A percentile compares a stretch with the other conserved stretches of the same genome.
Conservation (phyloP, 2,888 invertebrate genomes). For the Athalia circularis region DNA sequence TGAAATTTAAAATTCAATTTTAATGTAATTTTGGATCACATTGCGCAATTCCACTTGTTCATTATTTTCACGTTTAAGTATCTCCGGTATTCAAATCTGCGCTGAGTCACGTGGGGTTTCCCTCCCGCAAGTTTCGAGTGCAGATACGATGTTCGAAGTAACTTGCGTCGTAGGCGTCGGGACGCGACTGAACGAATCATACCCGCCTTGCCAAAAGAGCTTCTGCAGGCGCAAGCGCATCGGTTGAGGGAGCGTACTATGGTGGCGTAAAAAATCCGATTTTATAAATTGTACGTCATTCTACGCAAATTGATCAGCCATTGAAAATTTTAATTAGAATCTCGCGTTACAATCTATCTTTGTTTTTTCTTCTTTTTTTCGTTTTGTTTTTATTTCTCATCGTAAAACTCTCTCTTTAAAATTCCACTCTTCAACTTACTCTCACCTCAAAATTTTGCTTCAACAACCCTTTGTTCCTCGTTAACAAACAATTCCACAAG, state of each 20-base stretch:
- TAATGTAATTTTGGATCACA: neutral
- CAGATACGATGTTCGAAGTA: conserved; percentile 45
- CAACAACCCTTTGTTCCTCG: conserved; percentile 35
- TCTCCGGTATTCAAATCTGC: neutral
- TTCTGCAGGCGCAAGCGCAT: conserved; percentile 59
- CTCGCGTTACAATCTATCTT: conserved; percentile 49
- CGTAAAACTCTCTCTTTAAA: neutral
- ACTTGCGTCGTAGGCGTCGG: conserved; percentile 58
- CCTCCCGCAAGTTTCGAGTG: conserved; percentile 26
- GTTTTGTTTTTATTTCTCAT: neutral
- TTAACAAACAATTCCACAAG: conserved; percentile 41
- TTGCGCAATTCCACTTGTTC: neutral
- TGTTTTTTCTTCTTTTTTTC: neutral
- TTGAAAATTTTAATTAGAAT: conserved; percentile 41
- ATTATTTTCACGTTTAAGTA: neutral
- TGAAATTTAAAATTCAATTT: too few species aligned
- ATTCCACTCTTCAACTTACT: conserved; percentile 3
- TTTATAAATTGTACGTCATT: conserved; percentile 65
- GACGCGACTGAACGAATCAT: conserved; percentile 61
- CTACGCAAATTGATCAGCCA: conserved; percentile 46
- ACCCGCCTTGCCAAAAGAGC: conserved; percentile 57
- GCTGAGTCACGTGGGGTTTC: conserved; percentile 52
- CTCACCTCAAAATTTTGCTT: conserved; percentile 16
- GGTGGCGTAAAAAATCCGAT: conserved; percentile 22
- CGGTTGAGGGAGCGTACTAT: neutral